Conservation (phyloP, 2,113 vertebrate species). For the Setophaga petechia region DNA sequence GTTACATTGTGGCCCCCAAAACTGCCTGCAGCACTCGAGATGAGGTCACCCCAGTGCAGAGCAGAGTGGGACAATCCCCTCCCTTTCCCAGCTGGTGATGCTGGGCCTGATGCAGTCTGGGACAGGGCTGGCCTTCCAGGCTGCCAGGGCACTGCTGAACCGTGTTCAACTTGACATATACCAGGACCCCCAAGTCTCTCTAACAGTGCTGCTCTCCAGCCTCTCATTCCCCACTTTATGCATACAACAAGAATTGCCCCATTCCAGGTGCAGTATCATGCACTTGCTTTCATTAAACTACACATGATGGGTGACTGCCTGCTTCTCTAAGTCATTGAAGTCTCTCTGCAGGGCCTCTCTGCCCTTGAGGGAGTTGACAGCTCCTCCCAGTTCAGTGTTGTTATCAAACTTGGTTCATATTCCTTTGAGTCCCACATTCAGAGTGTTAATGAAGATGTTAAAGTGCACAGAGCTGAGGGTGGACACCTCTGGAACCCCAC, state of each 20-base stretch:
- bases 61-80: background rate
- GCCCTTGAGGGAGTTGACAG: background rate
- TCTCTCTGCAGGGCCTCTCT: background rate
- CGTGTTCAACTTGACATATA: rapidly evolving
- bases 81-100: rapidly evolving
- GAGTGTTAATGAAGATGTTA: background rate
- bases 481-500: background rate
- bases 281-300: background rate
- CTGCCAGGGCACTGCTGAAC: background rate
- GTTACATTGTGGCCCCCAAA: background rate
- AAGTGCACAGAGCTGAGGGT: background rate
- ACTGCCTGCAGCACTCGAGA: rapidly evolving
- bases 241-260: background rate
- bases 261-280: background rate
- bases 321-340: background rate
- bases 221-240: no score
- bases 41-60: rapidly evolving
- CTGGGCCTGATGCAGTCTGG: background rate
- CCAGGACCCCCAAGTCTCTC: background rate
- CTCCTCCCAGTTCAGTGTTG: background rate
- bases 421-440: background rate
- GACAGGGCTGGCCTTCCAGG: background rate
- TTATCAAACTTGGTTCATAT: background rate
- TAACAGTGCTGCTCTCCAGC: background rate
- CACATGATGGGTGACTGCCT: background rate